These are phyloP conservation scores for Centropyge bicolor DNA, from an alignment of 2,797 vertebrate genomes.

Conservation along the genomic window DNA sequence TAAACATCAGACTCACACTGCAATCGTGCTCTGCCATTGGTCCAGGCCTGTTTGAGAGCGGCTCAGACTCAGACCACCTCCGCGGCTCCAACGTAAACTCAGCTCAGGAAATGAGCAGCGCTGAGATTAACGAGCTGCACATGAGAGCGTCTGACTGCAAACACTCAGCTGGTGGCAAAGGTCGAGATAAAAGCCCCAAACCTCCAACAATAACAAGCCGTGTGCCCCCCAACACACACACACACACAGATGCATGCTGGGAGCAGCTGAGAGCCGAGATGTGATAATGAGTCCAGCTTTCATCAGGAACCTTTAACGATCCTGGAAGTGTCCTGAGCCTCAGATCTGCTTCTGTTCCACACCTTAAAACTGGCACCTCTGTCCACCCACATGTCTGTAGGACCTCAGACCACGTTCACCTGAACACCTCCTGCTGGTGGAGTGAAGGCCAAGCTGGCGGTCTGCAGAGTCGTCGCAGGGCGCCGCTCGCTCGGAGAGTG, in stretches of 20 bases:
- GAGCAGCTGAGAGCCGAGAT: not conserved
- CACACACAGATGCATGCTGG: slow-evolving; percentile 2
- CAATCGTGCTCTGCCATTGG: not conserved
- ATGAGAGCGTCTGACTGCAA: slow-evolving; percentile 7
- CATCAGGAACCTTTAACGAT: too few species aligned
- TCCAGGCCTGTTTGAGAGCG: not conserved
- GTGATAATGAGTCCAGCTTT: not conserved
- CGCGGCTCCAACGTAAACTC: not conserved
- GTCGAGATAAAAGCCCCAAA: not conserved
- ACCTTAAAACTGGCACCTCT: too few species aligned
- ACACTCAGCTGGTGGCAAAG: not conserved
- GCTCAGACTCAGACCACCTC: not conserved
- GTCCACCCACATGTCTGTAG: not conserved
- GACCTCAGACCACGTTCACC: not conserved
- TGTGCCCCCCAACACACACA: not conserved
- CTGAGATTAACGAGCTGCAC: slow-evolving; percentile 29
- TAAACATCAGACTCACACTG: not conserved
- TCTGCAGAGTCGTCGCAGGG: too few species aligned
- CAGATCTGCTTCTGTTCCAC: too few species aligned
- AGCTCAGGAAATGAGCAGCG: slow-evolving; percentile 19
- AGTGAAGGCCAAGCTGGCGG: too few species aligned
- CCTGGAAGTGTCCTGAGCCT: too few species aligned
- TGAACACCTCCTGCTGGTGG: too few species aligned
- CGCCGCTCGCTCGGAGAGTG: too few species aligned
- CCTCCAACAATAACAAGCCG: slow-evolving; percentile 22